phyloP scores from a whole-genome alignment of 2,113 vertebrate species.

The Takifugu bimaculatus region DNA sequence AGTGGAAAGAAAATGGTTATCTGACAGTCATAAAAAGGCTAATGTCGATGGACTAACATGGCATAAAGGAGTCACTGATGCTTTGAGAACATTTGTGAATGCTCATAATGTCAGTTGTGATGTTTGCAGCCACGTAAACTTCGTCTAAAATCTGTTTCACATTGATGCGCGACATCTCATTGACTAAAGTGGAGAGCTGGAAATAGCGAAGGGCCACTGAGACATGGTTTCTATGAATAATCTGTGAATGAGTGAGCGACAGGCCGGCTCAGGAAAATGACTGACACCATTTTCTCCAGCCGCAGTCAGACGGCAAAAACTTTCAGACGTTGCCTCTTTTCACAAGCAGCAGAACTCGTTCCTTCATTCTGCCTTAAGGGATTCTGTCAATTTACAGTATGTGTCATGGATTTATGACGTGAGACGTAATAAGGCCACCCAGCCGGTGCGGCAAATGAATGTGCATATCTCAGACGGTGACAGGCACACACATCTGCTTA shows the following conservation, averaged over 20 bases:
- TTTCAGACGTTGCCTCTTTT: slow-evolving; percentile 24
- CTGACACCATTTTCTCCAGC: slow-evolving; percentile 35
- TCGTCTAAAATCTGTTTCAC: background rate
- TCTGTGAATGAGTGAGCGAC: slow-evolving; percentile 16
- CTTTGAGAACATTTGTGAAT: background rate
- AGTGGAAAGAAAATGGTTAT: slow-evolving; percentile 5
- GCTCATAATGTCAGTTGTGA: background rate
- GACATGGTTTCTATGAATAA: slow-evolving; percentile 7
- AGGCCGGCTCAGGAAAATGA: slow-evolving; percentile 21
- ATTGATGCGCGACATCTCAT: background rate
- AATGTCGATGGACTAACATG: background rate
- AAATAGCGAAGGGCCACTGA: background rate
- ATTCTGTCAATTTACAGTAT: slow-evolving; percentile 66
- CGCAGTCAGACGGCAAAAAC: slow-evolving; percentile 33
- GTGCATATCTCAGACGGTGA: slow-evolving; percentile 59
- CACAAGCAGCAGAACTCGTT: slow-evolving; percentile 29
- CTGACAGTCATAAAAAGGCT: background rate
- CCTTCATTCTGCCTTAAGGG: slow-evolving; percentile 47
- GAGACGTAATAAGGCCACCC: slow-evolving; percentile 71
- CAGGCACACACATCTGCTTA: slow-evolving; percentile 67
- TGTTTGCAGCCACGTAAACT: background rate
- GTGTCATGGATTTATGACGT: slow-evolving; percentile 71
- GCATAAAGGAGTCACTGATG: slow-evolving; percentile 5
- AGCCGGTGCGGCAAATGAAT: slow-evolving; percentile 68
- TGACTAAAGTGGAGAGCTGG: background rate